A percentile compares a stretch with the other conserved stretches of the same genome.
phyloP scores from a whole-genome alignment of 2,113 vertebrate genomes.

The Aspiorhynchus laticeps region DNA sequence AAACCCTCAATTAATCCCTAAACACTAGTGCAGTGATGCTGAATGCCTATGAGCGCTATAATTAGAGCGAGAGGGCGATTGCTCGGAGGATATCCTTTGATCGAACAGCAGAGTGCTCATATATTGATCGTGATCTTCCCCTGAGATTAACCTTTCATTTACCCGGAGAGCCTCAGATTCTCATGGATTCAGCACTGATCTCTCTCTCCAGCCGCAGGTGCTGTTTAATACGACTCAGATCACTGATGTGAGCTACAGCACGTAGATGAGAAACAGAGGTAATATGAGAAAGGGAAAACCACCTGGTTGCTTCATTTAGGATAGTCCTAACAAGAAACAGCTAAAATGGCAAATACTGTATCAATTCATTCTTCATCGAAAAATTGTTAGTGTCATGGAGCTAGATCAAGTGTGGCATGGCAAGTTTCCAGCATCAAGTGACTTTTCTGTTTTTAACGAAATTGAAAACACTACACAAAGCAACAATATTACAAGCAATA shows the following conservation, averaged over 20 bases:
- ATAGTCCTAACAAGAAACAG: not conserved
- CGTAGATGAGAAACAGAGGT: not conserved
- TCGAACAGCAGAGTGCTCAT: slow-evolving; percentile 6
- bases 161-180: not conserved
- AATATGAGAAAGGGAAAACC: not conserved
- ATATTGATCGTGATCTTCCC: slow-evolving; percentile 1
- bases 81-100: not conserved
- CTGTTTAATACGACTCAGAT: not conserved
- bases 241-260: not conserved
- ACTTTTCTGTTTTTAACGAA: too few species aligned
- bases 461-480: not conserved
- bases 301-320: not conserved
- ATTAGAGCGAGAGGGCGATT: not conserved
- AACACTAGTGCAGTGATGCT: not conserved
- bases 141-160: slow-evolving; percentile 8
- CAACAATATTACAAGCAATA: not conserved
- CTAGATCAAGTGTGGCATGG: not conserved
- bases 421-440: too few species aligned
- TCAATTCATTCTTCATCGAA: not conserved
- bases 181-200: not conserved
- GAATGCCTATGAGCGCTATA: not conserved
- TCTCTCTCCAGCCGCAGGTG: not conserved
- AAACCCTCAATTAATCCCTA: not conserved
- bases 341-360: too few species aligned
- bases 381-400: not conserved